These are phyloP conservation scores for Psephotus haematonotus DNA, from an alignment of 2,113 vertebrate genomes.

Conservation along the genomic window DNA sequence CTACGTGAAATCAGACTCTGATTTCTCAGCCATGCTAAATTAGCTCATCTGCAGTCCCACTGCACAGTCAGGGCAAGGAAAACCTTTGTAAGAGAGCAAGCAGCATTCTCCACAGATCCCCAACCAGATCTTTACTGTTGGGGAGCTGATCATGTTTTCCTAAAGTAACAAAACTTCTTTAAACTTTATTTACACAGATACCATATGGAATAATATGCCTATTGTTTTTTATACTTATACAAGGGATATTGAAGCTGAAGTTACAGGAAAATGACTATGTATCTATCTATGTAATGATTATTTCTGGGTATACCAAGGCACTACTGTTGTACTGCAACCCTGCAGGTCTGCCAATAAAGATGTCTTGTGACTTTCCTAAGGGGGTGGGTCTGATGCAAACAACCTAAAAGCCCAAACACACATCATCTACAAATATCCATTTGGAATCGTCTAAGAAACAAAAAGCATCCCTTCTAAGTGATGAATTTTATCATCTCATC, in stretches of 20 bases:
- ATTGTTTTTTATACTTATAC: neutral
- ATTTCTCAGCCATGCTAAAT: neutral
- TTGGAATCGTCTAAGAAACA: neutral
- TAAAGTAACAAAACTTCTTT: neutral
- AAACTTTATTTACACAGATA: neutral
- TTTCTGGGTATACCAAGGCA: neutral
- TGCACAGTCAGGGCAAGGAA: neutral
- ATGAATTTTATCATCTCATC: neutral
- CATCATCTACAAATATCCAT: neutral
- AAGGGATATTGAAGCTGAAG: neutral
- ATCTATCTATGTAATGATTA: neutral
- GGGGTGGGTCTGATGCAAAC: neutral
- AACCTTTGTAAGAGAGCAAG: neutral
- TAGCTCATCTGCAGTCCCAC: neutral
- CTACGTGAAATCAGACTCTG: neutral
- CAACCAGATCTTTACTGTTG: neutral
- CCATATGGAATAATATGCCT: neutral
- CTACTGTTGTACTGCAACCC: neutral
- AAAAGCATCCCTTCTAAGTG: neutral
- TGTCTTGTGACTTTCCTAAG: neutral
- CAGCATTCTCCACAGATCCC: neutral
- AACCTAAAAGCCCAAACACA: neutral
- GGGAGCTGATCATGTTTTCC: neutral
- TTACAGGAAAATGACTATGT: neutral
- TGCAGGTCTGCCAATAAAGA: neutral